A percentile compares a stretch with the other conserved stretches of the same genome.
These are phyloP conservation scores for Orthonychiurus folsomi DNA, from an alignment of 2,888 invertebrate genomes.

Conservation along the genomic window DNA sequence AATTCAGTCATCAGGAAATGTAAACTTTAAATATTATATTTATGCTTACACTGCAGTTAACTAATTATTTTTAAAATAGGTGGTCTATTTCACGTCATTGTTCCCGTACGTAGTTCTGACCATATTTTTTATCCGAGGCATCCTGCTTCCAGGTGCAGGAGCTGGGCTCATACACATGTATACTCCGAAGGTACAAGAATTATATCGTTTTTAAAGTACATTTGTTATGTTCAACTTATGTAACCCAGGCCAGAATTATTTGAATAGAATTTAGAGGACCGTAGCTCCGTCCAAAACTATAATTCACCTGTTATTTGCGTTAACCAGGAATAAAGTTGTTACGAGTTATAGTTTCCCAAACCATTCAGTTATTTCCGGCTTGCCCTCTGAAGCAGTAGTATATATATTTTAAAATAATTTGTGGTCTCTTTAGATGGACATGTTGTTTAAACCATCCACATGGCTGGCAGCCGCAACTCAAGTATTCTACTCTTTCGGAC, in stretches of 20 bases:
- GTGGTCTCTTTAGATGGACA: conserved; percentile 61
- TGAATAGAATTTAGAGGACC: too few species aligned
- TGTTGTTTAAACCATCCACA: conserved; percentile 74
- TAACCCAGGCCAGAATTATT: too few species aligned
- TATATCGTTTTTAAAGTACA: conserved; percentile 22
- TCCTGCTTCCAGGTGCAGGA: conserved; percentile 76
- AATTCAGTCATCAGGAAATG: conserved; percentile 91
- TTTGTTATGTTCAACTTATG: background rate
- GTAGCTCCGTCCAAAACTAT: too few species aligned
- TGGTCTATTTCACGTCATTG: conserved; percentile 89
- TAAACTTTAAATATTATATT: conserved; percentile 46
- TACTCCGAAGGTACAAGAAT: conserved; percentile 74
- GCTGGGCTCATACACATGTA: conserved; percentile 84
- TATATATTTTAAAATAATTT: conserved; percentile 9
- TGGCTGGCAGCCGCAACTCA: conserved; percentile 96
- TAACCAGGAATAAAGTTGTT: too few species aligned
- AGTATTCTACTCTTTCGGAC: conserved; percentile 90
- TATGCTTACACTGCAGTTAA: background rate
- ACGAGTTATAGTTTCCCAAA: too few species aligned
- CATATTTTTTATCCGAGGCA: conserved; percentile 84
- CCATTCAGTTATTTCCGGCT: too few species aligned
- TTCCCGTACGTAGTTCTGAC: conserved; percentile 90
- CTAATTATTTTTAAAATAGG: conserved; percentile 51
- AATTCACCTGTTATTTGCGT: too few species aligned
- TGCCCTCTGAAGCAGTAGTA: too few species aligned